Conservation (phyloP, 2,888 invertebrate species). For the Globia sparganii region DNA sequence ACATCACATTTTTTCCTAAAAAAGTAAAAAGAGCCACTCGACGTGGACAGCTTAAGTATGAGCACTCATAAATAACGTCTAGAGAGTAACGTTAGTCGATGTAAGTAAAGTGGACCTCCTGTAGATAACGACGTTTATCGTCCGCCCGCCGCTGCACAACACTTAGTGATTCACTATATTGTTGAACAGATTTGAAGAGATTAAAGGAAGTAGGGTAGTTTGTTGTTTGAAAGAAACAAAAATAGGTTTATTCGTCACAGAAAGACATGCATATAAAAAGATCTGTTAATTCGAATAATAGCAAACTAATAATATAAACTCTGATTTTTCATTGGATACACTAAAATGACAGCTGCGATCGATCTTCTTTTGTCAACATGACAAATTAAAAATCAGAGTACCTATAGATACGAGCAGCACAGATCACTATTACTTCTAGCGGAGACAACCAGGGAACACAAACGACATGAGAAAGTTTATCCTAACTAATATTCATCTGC, state of each 20-base stretch:
- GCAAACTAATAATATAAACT: too few relatives aligned
- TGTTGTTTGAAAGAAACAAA: background rate
- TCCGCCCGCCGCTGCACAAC: constrained; percentile 19
- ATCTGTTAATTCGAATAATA: background rate
- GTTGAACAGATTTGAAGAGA: background rate
- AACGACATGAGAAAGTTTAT: too few relatives aligned
- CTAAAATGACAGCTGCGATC: too few relatives aligned
- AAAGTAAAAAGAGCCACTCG: background rate
- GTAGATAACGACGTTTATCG: constrained; percentile 46
- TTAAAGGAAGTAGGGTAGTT: background rate
- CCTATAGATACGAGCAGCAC: too few relatives aligned
- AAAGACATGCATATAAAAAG: background rate
- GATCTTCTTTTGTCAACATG: too few relatives aligned
- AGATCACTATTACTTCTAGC: too few relatives aligned
- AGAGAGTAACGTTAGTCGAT: constrained; percentile 10
- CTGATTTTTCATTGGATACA: too few relatives aligned
- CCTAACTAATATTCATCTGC: too few relatives aligned
- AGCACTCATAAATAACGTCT: constrained; percentile 34
- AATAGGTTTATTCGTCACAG: background rate
- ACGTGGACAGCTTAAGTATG: constrained; percentile 16
- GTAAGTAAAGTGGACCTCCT: constrained; percentile 57
- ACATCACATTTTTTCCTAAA: background rate
- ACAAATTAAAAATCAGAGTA: too few relatives aligned
- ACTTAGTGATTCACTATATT: constrained; percentile 20
- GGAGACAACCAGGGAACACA: too few relatives aligned